Conservation (phyloP, 2,113 vertebrate species). For the Grus americana region DNA sequence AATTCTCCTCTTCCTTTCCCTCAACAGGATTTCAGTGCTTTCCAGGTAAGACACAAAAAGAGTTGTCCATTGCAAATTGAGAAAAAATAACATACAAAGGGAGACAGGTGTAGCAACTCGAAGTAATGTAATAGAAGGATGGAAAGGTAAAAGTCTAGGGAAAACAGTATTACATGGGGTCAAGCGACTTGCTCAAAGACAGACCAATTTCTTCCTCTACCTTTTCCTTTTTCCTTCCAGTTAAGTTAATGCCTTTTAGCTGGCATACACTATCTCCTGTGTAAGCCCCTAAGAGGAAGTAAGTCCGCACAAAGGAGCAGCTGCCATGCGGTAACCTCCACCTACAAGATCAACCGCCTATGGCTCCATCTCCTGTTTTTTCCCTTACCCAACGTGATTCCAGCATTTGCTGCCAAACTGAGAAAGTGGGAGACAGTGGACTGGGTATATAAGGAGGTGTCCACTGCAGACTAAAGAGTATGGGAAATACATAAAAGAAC, state of each 20-base stretch:
- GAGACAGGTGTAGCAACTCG: not conserved
- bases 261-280: not conserved
- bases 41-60: not conserved
- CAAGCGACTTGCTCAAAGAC: not conserved
- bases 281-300: not conserved
- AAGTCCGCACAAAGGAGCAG: not conserved
- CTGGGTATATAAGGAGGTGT: not conserved
- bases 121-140: not conserved
- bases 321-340: not conserved
- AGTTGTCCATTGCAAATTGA: not conserved
- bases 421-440: not conserved
- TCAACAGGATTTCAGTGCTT: not conserved
- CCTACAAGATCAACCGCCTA: not conserved
- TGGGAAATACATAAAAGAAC: not conserved
- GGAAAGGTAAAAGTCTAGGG: not conserved
- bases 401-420: not conserved
- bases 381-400: not conserved
- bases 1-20: not conserved
- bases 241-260: not conserved
- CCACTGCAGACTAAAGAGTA: not conserved
- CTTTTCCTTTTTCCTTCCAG: not conserved
- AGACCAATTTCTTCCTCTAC: not conserved
- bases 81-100: not conserved
- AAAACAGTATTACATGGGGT: not conserved
- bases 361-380: not conserved